Conservation (phyloP, 2,797 vertebrate species). For the Syndactyla subalaris region DNA sequence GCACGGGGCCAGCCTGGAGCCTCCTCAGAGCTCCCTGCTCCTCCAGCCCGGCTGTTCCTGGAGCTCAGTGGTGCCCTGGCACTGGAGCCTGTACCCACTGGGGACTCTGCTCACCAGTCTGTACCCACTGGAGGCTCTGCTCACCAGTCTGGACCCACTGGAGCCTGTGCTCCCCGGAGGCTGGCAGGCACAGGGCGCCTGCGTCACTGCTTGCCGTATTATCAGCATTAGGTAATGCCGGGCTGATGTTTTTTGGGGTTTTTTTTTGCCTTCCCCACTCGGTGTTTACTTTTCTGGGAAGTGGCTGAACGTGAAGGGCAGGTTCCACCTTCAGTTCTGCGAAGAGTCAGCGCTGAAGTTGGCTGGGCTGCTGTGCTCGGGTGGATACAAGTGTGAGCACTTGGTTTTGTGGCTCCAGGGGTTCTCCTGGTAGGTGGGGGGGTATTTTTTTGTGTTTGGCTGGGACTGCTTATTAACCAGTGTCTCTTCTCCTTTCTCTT, state of each 20-base stretch:
- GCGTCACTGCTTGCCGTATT: background rate
- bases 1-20: rapidly evolving
- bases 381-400: background rate
- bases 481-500: slow-evolving; percentile 22
- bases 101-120: no score
- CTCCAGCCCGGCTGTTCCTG: background rate
- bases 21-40: rapidly evolving
- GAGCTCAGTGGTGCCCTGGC: background rate
- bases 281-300: slow-evolving; percentile 30
- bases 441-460: background rate
- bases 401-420: background rate
- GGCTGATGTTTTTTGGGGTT: background rate
- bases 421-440: background rate
- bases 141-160: no score
- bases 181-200: background rate
- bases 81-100: no score
- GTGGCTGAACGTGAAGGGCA: background rate
- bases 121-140: no score
- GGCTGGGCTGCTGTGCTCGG: rapidly evolving
- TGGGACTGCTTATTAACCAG: slow-evolving; percentile 32
- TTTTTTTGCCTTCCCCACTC: background rate
- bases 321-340: background rate
- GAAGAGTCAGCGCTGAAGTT: background rate
- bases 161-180: no score
- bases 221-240: background rate